These are phyloP conservation scores for Antheraea yamamai DNA, from an alignment of 2,888 invertebrate species.

Conservation along the genomic window DNA sequence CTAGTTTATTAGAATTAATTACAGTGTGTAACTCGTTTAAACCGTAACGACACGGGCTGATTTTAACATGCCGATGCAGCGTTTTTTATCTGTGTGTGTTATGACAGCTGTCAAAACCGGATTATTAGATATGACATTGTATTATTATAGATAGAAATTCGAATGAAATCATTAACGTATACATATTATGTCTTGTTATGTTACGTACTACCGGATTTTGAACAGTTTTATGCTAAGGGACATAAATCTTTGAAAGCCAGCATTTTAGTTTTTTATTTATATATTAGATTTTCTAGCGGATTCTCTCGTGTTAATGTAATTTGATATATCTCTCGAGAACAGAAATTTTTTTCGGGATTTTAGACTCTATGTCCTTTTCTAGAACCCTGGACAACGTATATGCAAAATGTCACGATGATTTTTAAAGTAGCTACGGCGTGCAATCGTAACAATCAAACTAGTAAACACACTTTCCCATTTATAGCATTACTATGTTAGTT, in stretches of 20 bases:
- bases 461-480: no score
- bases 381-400: no score
- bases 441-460: no score
- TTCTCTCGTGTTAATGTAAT: no score
- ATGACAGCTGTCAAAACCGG: conserved; percentile 25
- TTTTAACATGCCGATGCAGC: conserved; percentile 18
- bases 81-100: conserved; percentile 16
- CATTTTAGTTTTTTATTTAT: neutral
- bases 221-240: neutral
- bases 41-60: conserved; percentile 15
- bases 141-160: conserved; percentile 11
- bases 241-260: neutral
- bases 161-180: neutral
- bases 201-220: neutral
- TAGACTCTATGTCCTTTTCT: no score
- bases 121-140: conserved; percentile 20
- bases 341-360: no score
- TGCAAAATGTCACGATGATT: no score
- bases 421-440: no score
- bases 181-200: neutral
- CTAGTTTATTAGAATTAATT: neutral
- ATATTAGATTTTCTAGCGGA: no score
- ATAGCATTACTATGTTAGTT: no score
- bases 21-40: conserved; percentile 9
- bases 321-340: no score